Conservation (phyloP, 1,140 invertebrate genomes). For the Trachymyrmex septentrionalis region DNA sequence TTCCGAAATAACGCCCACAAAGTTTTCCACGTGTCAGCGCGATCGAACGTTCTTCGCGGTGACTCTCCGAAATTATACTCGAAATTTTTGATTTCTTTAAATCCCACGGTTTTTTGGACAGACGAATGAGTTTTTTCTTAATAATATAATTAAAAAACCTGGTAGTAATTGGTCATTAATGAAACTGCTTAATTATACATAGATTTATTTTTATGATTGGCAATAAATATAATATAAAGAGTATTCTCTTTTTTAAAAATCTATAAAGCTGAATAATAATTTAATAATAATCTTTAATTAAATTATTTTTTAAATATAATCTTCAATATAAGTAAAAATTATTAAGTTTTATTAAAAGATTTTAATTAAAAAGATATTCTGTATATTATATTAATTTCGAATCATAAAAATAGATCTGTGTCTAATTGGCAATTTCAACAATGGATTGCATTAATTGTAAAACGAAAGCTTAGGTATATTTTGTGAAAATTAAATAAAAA, state of each 20-base stretch:
- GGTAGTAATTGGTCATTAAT: background rate
- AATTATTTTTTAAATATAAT: background rate
- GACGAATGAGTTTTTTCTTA: background rate
- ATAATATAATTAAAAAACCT: slow-evolving; percentile 29
- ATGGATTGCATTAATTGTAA: background rate
- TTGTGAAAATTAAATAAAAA: background rate
- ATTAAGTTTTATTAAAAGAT: too few relatives aligned
- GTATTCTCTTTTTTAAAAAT: background rate
- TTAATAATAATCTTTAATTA: background rate
- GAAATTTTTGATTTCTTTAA: background rate
- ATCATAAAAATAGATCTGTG: too few relatives aligned
- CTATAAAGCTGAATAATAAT: background rate
- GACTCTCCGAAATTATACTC: slow-evolving; percentile 58
- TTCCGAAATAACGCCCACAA: slow-evolving; percentile 58
- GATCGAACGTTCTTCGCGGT: slow-evolving; percentile 7
- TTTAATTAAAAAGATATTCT: too few relatives aligned
- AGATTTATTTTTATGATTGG: background rate
- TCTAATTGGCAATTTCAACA: background rate
- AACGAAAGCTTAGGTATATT: too few relatives aligned
- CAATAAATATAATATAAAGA: slow-evolving; percentile 7
- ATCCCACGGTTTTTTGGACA: background rate
- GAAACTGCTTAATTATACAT: background rate
- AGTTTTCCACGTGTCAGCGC: background rate
- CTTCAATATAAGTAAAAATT: too few relatives aligned
- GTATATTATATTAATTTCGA: too few relatives aligned